A percentile compares a stretch with the other conserved stretches of the same genome.
These are phyloP conservation scores for Drosophila willistoni DNA, from an alignment of 1,140 invertebrate species.

Conservation along the genomic window DNA sequence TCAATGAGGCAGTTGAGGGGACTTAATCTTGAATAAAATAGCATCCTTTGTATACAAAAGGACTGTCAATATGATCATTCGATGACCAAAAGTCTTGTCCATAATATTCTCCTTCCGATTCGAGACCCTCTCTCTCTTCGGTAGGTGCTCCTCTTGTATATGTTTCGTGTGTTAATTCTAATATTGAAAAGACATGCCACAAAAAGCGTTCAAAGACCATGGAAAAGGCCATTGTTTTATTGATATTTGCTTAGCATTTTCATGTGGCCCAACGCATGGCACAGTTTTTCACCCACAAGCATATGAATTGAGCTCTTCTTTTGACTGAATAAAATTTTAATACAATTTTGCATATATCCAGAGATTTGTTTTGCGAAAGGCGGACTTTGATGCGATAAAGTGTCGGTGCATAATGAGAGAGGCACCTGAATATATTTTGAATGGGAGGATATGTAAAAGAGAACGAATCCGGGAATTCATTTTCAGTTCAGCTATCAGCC, in stretches of 20 bases:
- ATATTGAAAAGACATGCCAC: too few species aligned
- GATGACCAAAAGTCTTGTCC: too few species aligned
- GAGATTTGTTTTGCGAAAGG: slow-evolving; percentile 23
- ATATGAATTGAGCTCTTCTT: neutral
- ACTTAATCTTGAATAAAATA: too few species aligned
- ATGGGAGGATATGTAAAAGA: neutral
- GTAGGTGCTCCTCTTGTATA: too few species aligned
- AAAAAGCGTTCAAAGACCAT: neutral
- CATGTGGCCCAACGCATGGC: neutral
- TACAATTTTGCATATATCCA: slow-evolving; percentile 40
- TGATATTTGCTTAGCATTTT: neutral
- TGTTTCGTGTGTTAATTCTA: too few species aligned
- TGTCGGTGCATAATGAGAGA: slow-evolving; percentile 49
- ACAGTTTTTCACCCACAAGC: neutral
- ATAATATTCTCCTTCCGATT: too few species aligned
- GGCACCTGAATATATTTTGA: neutral
- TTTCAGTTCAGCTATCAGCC: neutral
- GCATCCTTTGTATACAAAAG: too few species aligned
- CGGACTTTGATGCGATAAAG: slow-evolving; percentile 33
- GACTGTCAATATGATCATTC: too few species aligned
- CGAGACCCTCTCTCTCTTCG: too few species aligned
- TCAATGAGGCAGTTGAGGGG: too few species aligned
- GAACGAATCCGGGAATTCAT: neutral
- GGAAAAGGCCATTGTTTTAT: neutral
- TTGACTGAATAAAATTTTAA: slow-evolving; percentile 51